Evolutionary conservation across 2,888 invertebrate species (phyloP).

Genomic region (Pristionchus entomophagus): DNA sequence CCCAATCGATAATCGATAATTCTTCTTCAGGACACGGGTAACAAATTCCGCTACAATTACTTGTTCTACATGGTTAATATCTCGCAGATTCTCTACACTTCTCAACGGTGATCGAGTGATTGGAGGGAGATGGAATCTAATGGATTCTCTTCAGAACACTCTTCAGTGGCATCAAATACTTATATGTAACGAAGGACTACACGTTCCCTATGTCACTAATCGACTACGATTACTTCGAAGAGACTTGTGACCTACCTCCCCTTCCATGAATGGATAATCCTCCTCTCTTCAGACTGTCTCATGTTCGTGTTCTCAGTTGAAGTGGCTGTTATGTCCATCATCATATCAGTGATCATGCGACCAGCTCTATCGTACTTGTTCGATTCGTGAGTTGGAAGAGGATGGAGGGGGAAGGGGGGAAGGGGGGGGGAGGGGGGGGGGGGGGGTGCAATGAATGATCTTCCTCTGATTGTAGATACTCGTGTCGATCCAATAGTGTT

Average conservation of each 20-base stretch:
- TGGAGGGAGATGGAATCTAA: not conserved
- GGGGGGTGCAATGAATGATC: not conserved
- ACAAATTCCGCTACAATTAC: constrained; percentile 2
- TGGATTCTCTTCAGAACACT: not conserved
- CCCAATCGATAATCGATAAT: too few relatives aligned
- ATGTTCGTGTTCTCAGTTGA: constrained; percentile 31
- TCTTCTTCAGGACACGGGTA: not conserved
- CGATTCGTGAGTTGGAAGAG: not conserved
- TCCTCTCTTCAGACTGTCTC: not conserved
- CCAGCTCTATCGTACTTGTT: constrained; percentile 1
- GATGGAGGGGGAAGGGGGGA: too few relatives aligned
- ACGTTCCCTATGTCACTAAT: not conserved
- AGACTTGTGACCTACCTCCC: not conserved
- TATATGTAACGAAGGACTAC: not conserved
- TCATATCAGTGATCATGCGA: constrained; percentile 8
- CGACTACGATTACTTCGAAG: constrained; percentile 15
- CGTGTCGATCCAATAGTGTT: not conserved
- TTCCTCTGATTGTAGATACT: not conserved
- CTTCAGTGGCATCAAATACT: not conserved
- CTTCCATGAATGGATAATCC: not conserved
- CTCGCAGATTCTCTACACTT: constrained; percentile 15
- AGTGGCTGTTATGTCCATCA: not conserved
- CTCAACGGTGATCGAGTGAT: not conserved
- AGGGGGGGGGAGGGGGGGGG: too few relatives aligned
- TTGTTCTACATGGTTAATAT: constrained; percentile 21